Evolutionary conservation across 2,113 vertebrate species (phyloP), one percentile per base, ranked within the genome.

Genomic region (Nerophis lumbriciformis): DNA sequence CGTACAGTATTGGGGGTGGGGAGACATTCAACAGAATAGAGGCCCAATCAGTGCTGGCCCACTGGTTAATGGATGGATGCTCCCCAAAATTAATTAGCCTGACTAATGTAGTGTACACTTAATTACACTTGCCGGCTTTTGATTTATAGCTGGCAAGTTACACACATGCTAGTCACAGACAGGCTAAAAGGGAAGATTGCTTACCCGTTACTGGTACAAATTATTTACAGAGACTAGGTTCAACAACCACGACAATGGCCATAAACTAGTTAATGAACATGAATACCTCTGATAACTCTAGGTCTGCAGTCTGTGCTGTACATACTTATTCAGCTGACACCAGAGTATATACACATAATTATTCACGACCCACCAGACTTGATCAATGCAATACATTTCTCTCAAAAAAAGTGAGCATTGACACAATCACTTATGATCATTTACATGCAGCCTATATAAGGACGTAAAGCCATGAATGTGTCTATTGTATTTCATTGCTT

Each of bases 31-130:
- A 72, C 70, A 75, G 79, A 83, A 87, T 84, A 76, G 80, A 88
- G 36, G 78, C 85, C 90, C 88, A 90, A 91, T 87, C 85, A 89
- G 86, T 88, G 88, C 86, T 88, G 77, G 76, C 85, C 84, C 83
- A 68, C 76, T 87, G 85, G 85, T 83, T 91, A 90, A 92, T 87
- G 88, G 87, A 91, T 90, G 88, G 88, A 90, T 89, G 85, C 86
- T 77, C 83, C 83, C 85, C 83, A 83, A 88, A 90, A 92, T 92
- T 90, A 92, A 92, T 92, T 92, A 91, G 89, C 90, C 90, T 90
- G 90, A 91, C 90, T 92, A 92, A 92, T 91, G 88, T 90, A 91
- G 88, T 91, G 88, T 90, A 88, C 87, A 90, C 88, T 88, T 90
- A 92, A 90, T 92, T 91, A 88, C 83, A 77, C 87, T 69, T 79